phyloP scores from a whole-genome alignment of 2,888 invertebrate genomes.

The Herminia tarsipennalis region DNA sequence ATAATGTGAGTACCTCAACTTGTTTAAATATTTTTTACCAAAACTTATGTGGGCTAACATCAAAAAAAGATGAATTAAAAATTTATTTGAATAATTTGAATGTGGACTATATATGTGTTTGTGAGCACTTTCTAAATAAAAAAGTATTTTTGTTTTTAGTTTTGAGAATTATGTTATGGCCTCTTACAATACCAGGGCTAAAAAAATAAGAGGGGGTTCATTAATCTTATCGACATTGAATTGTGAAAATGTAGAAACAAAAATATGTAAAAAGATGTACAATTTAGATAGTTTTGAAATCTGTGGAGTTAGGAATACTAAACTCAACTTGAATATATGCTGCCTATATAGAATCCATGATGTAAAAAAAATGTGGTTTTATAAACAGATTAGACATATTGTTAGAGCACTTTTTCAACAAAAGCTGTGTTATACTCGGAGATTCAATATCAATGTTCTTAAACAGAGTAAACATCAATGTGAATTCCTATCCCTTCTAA shows the following conservation, averaged over 20 bases:
- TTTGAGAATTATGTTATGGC: not conserved
- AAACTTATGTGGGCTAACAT: too few species aligned
- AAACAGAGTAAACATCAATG: too few species aligned
- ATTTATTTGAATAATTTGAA: too few species aligned
- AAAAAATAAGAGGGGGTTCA: slow-evolving; percentile 4
- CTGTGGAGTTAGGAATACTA: not conserved
- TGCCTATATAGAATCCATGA: slow-evolving; percentile 1
- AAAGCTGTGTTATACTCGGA: too few species aligned
- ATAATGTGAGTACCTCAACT: too few species aligned
- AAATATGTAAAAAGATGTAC: slow-evolving; percentile 2
- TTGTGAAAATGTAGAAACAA: too few species aligned
- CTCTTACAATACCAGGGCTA: slow-evolving; percentile 3
- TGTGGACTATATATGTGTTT: not conserved
- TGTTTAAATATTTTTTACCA: too few species aligned
- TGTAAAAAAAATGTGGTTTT: too few species aligned
- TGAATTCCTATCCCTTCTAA: too few species aligned
- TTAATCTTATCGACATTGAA: not conserved
- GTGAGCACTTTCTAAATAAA: slow-evolving; percentile 5
- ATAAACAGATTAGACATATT: not conserved
- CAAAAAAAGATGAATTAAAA: too few species aligned
- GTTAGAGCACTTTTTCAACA: slow-evolving; percentile 1
- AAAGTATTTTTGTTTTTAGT: not conserved
- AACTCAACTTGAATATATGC: not conserved
- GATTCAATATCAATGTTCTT: too few species aligned
- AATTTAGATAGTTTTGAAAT: slow-evolving; percentile 1